phyloP scores from a whole-genome alignment of 2,797 vertebrate species.

The Bothrops alternatus region DNA sequence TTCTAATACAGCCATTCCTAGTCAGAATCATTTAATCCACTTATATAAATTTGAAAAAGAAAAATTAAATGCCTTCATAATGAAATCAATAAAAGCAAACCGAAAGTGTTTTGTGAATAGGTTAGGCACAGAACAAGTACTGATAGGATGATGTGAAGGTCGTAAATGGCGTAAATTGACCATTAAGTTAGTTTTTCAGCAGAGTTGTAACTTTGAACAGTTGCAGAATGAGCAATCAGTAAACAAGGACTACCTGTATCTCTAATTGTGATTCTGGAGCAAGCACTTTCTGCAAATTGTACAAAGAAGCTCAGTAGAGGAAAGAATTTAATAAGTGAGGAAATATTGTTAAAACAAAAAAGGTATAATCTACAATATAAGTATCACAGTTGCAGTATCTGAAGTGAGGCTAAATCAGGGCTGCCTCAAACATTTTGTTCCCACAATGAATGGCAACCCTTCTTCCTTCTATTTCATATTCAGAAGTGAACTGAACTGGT shows the following conservation, averaged over 20 bases:
- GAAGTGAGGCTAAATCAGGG: not conserved
- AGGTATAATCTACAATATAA: not conserved
- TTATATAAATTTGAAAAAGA: not conserved
- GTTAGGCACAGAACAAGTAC: not conserved
- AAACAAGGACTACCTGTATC: not conserved
- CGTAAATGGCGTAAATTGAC: not conserved
- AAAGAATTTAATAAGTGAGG: not conserved
- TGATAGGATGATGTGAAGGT: not conserved
- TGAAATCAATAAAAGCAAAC: conserved; percentile 8
- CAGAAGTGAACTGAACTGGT: not conserved
- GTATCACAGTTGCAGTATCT: not conserved
- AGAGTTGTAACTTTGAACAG: not conserved
- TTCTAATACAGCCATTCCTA: not conserved
- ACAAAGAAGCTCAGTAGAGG: not conserved
- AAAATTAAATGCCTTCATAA: conserved; percentile 4
- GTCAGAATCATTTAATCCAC: not conserved
- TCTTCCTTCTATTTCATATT: not conserved
- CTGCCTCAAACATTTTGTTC: not conserved
- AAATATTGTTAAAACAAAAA: not conserved
- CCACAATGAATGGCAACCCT: not conserved
- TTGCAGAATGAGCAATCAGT: not conserved
- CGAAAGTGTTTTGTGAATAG: not conserved
- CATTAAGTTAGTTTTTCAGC: not conserved
- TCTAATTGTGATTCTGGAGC: not conserved
- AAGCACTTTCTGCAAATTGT: not conserved